Evolutionary conservation across 2,888 invertebrate genomes (phyloP).

Genomic region (Andrena minutula): DNA sequence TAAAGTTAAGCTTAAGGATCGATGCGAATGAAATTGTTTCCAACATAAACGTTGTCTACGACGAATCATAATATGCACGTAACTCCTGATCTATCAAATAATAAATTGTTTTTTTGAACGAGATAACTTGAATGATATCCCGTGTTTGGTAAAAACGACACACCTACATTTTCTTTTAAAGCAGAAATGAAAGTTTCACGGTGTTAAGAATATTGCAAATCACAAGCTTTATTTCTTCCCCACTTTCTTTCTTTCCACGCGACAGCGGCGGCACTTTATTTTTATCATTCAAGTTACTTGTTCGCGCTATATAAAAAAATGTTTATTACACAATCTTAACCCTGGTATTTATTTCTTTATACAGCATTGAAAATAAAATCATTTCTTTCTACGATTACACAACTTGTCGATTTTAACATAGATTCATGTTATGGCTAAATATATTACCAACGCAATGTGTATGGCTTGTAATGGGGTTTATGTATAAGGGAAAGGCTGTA

Average conservation of each 20-base stretch:
- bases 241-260: conserved; percentile 13
- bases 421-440: conserved; percentile 62
- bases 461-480: conserved; percentile 71
- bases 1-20: conserved; percentile 73
- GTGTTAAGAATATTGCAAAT: background rate
- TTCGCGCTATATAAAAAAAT: conserved; percentile 40
- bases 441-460: conserved; percentile 53
- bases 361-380: conserved; percentile 60
- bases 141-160: conserved; percentile 18
- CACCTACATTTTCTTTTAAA: conserved; percentile 3
- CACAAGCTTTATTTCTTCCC: background rate
- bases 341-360: conserved; percentile 56
- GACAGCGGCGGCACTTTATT: conserved; percentile 20
- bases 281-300: conserved; percentile 12
- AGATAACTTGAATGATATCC: conserved; percentile 9
- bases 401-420: conserved; percentile 59
- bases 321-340: conserved; percentile 54
- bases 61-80: conserved; percentile 44
- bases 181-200: conserved; percentile 4
- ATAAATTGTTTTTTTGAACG: conserved; percentile 19
- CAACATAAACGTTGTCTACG: conserved; percentile 46
- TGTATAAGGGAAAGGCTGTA: conserved; percentile 65
- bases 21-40: conserved; percentile 50
- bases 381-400: conserved; percentile 54
- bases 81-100: conserved; percentile 42